These are phyloP conservation scores for Grammomys dolichurus DNA, from an alignment of 2,113 vertebrate genomes.

Conservation along the genomic window DNA sequence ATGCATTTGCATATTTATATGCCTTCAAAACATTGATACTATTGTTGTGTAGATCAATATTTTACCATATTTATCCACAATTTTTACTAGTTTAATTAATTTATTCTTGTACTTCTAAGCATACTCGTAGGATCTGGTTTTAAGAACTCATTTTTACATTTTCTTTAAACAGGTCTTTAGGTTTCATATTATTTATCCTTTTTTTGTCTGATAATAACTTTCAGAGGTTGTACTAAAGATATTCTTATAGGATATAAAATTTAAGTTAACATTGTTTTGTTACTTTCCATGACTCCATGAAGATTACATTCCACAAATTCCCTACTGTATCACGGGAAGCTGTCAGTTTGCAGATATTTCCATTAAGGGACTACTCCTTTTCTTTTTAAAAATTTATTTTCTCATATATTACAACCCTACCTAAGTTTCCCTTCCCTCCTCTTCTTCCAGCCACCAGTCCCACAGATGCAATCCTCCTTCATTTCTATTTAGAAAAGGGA, in stretches of 20 bases:
- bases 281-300: neutral
- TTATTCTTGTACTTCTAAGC: neutral
- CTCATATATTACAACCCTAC: neutral
- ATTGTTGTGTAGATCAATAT: neutral
- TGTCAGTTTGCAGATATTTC: neutral
- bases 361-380: neutral
- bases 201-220: neutral
- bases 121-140: neutral
- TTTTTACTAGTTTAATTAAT: neutral
- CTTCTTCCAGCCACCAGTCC: neutral
- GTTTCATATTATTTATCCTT: neutral
- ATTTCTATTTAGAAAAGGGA: too few species aligned
- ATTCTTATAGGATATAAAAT: neutral
- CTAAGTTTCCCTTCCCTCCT: neutral
- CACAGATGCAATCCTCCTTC: too few species aligned
- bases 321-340: neutral
- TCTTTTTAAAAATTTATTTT: neutral
- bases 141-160: neutral
- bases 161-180: neutral
- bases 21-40: neutral
- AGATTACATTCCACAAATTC: neutral
- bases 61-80: neutral
- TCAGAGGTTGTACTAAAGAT: neutral
- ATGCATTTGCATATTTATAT: neutral
- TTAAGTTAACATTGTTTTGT: neutral